Evolutionary conservation across 2,888 invertebrate genomes (phyloP), one percentile per base, ranked within the genome.

Genomic region (Morinoia aosen): DNA sequence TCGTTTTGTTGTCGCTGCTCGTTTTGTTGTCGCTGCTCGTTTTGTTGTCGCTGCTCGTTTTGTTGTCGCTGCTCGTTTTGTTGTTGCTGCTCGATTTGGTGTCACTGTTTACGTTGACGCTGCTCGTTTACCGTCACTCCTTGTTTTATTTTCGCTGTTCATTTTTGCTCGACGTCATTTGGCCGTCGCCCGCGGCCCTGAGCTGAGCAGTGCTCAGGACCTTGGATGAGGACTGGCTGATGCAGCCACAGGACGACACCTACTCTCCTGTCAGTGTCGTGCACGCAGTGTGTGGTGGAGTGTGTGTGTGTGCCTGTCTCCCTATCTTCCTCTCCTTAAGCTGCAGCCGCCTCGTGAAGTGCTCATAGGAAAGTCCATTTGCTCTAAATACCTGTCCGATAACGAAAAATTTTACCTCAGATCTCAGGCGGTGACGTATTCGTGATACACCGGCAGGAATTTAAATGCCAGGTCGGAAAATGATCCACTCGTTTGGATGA

Each of bases 381-480:
- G 33, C 19, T 33, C 25, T 3, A 76, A 76, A 25, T 76, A 76
- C 25, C 76, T 76, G 76, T 76, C 14, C 19, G 25, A 76, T 76
- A 25, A 33, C 25, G 8, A 33, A 25, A 1, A 33, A 25, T 76
- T 76, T 76, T 8, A 76, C 76, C 8, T 2, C 76, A 33, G 33
- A 14, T 25, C 76, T 16, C 16, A 76, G 76, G 10, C 8, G 76
- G 8, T 16, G 33, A 76, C 76, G 33, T 10, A 76, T 33, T 76
- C 76, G 10, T 8, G 76, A 16, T 76, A 25, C 76, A 76, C 76
- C 25, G 8, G 16, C 19, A 76, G 76, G 76, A 76, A 76, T 76
- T 76, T 76, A 76, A 76, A 76, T 33, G 76, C 76, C 76, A 76
- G 76, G 76, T 76, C 76, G 76, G 76, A 76, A 76, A 76, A 76